A percentile compares a stretch with the other conserved stretches of the same genome.
phyloP scores from a whole-genome alignment of 2,113 vertebrate species.

The Corythornis cristatus region DNA sequence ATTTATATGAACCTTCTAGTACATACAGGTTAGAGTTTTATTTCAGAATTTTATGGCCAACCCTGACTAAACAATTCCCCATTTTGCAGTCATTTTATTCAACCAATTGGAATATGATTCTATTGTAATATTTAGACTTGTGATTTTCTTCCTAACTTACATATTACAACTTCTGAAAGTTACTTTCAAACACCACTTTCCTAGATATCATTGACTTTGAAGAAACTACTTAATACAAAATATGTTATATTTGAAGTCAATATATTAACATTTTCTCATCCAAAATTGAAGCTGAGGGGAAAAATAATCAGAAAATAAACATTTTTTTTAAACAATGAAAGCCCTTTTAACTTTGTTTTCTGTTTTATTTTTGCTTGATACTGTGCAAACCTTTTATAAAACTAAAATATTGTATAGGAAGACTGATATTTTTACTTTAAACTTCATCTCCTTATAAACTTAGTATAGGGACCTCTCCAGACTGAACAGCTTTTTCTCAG shows the following conservation, averaged over 20 bases:
- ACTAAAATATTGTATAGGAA: neutral
- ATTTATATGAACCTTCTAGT: neutral
- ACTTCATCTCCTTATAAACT: neutral
- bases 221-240: neutral
- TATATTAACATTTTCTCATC: neutral
- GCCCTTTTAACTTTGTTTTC: neutral
- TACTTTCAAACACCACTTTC: neutral
- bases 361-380: neutral
- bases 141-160: neutral
- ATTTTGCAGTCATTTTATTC: neutral
- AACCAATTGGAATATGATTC: neutral
- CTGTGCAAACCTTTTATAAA: neutral
- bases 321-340: neutral
- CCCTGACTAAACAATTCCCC: neutral
- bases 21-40: neutral
- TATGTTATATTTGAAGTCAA: neutral
- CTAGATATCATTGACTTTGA: neutral
- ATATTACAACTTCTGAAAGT: neutral
- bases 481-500: neutral
- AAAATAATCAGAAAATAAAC: neutral
- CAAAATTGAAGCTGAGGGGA: neutral
- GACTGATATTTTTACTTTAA: neutral
- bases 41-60: slow-evolving; percentile 5
- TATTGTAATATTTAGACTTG: neutral
- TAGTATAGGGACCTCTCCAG: neutral